Percentiles rank a stretch among this genome's conserved stretches.
Conservation (phyloP, 2,113 vertebrate genomes). For the Cinclus cinclus region DNA sequence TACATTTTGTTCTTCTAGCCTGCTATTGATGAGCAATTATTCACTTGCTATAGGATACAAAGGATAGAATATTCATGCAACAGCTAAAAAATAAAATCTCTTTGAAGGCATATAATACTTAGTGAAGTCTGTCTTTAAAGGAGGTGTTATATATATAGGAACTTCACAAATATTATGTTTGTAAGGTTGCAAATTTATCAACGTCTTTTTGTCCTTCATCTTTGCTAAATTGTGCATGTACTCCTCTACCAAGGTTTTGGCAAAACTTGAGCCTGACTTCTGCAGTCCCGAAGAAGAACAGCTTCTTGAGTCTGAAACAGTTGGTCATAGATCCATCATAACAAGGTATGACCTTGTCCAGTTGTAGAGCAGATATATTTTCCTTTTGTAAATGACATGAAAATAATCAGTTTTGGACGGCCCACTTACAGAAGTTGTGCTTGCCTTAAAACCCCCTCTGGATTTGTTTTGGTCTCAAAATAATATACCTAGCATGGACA, state of each 20-base stretch:
- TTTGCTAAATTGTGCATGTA: background rate
- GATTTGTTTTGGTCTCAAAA: background rate
- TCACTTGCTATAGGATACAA: background rate
- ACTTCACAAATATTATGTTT: background rate
- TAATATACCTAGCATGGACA: background rate
- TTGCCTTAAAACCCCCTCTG: background rate
- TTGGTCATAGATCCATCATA: background rate
- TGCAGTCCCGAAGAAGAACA: background rate
- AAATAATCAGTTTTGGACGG: background rate
- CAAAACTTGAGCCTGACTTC: background rate
- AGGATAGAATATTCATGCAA: background rate
- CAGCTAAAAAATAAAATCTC: background rate
- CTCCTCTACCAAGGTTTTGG: background rate
- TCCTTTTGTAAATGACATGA: background rate
- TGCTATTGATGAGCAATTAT: conserved; percentile 23
- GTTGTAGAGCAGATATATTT: background rate
- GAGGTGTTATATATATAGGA: background rate
- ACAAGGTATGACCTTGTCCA: background rate
- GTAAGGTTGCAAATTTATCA: background rate
- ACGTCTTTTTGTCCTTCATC: background rate
- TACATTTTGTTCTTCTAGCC: conserved; percentile 31
- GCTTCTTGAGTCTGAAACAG: background rate
- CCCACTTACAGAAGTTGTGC: background rate
- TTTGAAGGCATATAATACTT: background rate
- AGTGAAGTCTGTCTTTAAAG: background rate